These are phyloP conservation scores for human (Homo sapiens) DNA, from an alignment of 2,113 vertebrate species.

Conservation along the genomic window GRCh38 chr3:162686501-162687000, in stretches of 20 bases:
- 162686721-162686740: neutral
- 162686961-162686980: neutral
- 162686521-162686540: neutral
- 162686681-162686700: neutral
- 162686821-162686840: neutral
- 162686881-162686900: neutral
- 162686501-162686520: neutral
- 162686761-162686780: neutral
- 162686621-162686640: neutral
- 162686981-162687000: neutral
- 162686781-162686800: neutral
- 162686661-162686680: neutral
- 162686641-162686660: neutral
- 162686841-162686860: no score
- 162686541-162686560: neutral
- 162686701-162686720: neutral
- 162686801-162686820: neutral
- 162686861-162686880: no score
- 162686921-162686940: no score
- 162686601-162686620: neutral
- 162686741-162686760: neutral
- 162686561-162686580: neutral
- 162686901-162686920: neutral
- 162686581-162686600: neutral
- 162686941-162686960: neutral